Percentiles rank a stretch among this genome's conserved stretches.
These are phyloP conservation scores for Antheraea yamamai DNA, from an alignment of 2,888 invertebrate genomes.

Conservation along the genomic window DNA sequence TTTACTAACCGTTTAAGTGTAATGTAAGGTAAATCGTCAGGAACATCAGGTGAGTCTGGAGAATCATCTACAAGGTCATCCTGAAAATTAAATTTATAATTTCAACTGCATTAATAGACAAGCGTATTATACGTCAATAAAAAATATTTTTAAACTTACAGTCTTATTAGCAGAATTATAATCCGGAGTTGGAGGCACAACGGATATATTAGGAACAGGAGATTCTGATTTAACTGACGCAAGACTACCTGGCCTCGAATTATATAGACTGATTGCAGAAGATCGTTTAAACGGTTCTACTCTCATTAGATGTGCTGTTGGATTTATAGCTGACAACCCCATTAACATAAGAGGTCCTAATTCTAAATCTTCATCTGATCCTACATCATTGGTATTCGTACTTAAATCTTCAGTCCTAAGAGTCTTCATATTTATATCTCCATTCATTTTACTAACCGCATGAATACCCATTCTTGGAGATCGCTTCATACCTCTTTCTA, in stretches of 20 bases:
- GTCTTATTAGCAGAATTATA: constrained; percentile 70
- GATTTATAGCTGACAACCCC: constrained; percentile 84
- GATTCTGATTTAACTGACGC: constrained; percentile 68
- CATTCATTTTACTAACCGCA: constrained; percentile 76
- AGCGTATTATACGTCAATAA: neutral
- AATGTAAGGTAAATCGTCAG: constrained; percentile 88
- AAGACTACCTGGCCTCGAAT: constrained; percentile 76
- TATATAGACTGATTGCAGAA: constrained; percentile 50
- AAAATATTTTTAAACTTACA: constrained; percentile 51
- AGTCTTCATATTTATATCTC: constrained; percentile 73
- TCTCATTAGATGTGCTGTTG: constrained; percentile 83
- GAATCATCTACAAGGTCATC: constrained; percentile 84
- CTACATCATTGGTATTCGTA: constrained; percentile 58
- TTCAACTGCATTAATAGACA: neutral
- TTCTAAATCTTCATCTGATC: constrained; percentile 82
- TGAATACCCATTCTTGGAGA: constrained; percentile 77
- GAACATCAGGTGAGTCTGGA: constrained; percentile 85
- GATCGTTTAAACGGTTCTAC: constrained; percentile 80
- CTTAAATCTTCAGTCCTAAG: constrained; percentile 64
- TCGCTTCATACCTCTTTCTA: constrained; percentile 69
- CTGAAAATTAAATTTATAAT: constrained; percentile 46
- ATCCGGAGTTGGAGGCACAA: constrained; percentile 89
- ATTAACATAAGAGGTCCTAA: constrained; percentile 86
- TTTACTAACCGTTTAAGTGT: constrained; percentile 82
- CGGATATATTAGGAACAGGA: constrained; percentile 86